Evolutionary conservation across 2,797 vertebrate genomes (phyloP), one percentile per base, ranked within the genome.

Genomic region (Falco concolor): DNA sequence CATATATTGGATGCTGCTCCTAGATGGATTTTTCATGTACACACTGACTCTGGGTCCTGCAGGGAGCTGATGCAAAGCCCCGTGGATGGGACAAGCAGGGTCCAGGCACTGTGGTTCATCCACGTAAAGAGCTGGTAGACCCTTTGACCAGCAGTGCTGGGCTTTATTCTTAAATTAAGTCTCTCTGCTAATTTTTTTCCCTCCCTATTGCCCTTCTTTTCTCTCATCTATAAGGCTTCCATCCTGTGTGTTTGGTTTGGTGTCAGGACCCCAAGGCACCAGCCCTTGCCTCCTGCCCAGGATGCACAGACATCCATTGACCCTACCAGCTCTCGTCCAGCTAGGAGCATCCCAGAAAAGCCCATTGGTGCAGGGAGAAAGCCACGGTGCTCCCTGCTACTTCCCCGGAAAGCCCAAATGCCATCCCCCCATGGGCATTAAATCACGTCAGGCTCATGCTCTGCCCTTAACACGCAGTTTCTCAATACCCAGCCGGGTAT

Each of bases 271-370:
- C 42, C 24, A 9, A 19, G 27, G 38, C 32, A 49, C 13, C 3
- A 3, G 17, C 18, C n/a, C 32, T 77, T 10, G 2, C 4, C 17
- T 27, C 15, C 60, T 70, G 27, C 63, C 25, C 0, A 0, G 32
- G 57, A 3, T 72, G 75, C 44, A 18, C 21, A 42, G 52, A 40
- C 32, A 73, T 5, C 28, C 5, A 0, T 4, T 32, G 13, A 19
- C 20, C 7, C 2, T 42, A 18, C 10, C 27, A 5, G 50, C 57
- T 81, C 50, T 56, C 52, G 17, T 45, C n/a, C 44, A 52, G 10
- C 12, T 13, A 24, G 17, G 9, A 88, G 15, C 22, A 59, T 40
- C 57, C 36, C 74, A 57, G 36, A 60, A 60, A 72, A 90, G 36
- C 52, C 64, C 40, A 5, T 6, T 2, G 4, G 12, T 59, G 38